Conservation (phyloP, 2,888 invertebrate species). For the Perithous albicinctus region DNA sequence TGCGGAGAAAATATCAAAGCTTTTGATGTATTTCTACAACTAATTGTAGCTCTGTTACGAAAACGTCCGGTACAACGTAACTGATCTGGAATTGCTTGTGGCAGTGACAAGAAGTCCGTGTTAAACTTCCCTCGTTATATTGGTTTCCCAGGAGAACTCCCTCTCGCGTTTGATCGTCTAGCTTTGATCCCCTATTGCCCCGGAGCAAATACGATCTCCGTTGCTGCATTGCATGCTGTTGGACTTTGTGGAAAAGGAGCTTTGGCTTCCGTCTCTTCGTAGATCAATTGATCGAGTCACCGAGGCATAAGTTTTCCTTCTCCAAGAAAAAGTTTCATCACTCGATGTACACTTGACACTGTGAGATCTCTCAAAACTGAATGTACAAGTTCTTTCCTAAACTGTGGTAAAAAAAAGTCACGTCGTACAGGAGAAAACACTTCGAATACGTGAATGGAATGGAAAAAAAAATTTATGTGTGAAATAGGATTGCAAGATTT, state of each 20-base stretch:
- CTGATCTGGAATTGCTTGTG: conserved; percentile 14
- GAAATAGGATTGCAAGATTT: too few relatives aligned
- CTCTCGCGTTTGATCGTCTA: conserved; percentile 1
- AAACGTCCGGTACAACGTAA: neutral
- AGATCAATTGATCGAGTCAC: neutral
- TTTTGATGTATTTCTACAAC: neutral
- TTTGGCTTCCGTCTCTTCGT: conserved; percentile 6
- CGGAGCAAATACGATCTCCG: conserved; percentile 41
- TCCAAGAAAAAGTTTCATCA: neutral
- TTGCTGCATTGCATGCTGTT: conserved; percentile 11
- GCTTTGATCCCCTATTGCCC: conserved; percentile 31
- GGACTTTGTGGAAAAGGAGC: conserved; percentile 6
- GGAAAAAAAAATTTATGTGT: too few relatives aligned
- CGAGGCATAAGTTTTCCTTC: neutral
- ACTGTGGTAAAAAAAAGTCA: neutral
- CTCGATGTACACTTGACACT: neutral
- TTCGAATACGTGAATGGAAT: neutral
- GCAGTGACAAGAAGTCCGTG: conserved; percentile 8
- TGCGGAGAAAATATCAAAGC: neutral
- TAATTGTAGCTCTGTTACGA: conserved; percentile 16
- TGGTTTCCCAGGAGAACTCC: neutral
- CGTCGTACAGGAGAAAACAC: neutral
- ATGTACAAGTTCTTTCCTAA: neutral
- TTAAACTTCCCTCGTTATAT: conserved; percentile 20
- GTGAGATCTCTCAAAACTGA: neutral